phyloP scores from a whole-genome alignment of 2,888 invertebrate species.

The Morinoia aosen region DNA sequence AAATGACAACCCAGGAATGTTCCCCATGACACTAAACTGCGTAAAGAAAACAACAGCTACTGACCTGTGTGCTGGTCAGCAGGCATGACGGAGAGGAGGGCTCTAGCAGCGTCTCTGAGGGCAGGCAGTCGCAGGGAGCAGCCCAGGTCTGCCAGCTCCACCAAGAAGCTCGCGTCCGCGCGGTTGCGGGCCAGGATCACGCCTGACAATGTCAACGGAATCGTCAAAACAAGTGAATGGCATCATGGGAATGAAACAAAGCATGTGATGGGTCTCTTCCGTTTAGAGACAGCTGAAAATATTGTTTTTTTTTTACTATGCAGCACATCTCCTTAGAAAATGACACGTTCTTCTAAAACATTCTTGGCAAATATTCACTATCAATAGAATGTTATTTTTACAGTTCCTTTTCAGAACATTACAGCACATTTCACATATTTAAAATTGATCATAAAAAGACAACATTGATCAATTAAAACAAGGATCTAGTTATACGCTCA shows the following conservation, averaged over 20 bases:
- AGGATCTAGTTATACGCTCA: no score
- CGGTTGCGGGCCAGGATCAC: conserved; percentile 87
- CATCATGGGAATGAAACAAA: neutral
- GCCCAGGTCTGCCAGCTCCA: conserved; percentile 88
- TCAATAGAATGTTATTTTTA: no score
- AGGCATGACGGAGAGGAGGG: conserved; percentile 85
- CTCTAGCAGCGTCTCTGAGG: conserved; percentile 86
- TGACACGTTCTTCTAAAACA: no score
- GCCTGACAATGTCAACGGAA: conserved; percentile 66
- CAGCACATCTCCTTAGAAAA: no score
- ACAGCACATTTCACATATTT: neutral
- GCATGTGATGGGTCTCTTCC: no score
- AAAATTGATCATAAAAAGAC: no score
- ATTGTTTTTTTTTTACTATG: no score
- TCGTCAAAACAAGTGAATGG: neutral
- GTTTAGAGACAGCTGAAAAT: no score
- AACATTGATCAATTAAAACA: no score
- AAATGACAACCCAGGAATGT: neutral
- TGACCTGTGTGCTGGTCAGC: conserved; percentile 75
- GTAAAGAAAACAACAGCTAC: neutral
- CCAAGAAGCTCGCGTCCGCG: conserved; percentile 83
- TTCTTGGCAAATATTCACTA: no score
- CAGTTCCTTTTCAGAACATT: neutral
- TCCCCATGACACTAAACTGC: neutral
- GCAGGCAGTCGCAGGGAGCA: conserved; percentile 84